phyloP scores from a whole-genome alignment of 2,888 invertebrate genomes.

The Polyploca ridens region DNA sequence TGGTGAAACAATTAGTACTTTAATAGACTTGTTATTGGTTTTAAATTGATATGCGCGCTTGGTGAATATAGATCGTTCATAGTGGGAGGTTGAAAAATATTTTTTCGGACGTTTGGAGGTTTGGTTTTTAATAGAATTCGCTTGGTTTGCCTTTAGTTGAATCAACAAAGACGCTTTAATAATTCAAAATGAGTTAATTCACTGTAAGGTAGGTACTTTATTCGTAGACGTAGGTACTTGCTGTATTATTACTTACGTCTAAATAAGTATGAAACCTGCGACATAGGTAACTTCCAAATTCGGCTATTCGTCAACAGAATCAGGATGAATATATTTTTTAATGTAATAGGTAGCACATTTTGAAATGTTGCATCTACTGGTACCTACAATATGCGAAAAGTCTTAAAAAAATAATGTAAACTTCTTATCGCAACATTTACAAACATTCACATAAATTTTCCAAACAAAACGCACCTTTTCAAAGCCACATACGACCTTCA shows the following conservation, averaged over 20 bases:
- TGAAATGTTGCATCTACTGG: no score
- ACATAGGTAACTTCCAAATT: no score
- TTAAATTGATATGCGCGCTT: conserved; percentile 27
- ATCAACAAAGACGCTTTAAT: not conserved
- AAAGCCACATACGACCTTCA: not conserved
- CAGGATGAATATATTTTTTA: no score
- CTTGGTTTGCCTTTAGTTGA: not conserved
- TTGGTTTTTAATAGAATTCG: not conserved
- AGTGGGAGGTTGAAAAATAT: conserved; percentile 7
- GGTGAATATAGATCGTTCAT: conserved; percentile 18
- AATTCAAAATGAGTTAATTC: not conserved
- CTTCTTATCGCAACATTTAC: not conserved
- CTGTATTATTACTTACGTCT: not conserved
- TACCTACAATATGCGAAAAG: no score
- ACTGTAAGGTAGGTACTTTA: not conserved
- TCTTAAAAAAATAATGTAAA: not conserved
- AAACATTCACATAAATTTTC: not conserved
- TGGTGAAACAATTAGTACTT: conserved; percentile 44
- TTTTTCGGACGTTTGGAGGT: not conserved
- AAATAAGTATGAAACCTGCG: not conserved
- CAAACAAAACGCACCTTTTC: not conserved
- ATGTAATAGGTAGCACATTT: no score
- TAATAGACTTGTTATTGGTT: conserved; percentile 36
- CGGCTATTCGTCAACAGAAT: no score
- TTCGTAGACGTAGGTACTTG: not conserved